Evolutionary conservation across 1,140 invertebrate genomes (phyloP), one percentile per base, ranked within the genome.

Genomic region (Phthorimaea operculella): DNA sequence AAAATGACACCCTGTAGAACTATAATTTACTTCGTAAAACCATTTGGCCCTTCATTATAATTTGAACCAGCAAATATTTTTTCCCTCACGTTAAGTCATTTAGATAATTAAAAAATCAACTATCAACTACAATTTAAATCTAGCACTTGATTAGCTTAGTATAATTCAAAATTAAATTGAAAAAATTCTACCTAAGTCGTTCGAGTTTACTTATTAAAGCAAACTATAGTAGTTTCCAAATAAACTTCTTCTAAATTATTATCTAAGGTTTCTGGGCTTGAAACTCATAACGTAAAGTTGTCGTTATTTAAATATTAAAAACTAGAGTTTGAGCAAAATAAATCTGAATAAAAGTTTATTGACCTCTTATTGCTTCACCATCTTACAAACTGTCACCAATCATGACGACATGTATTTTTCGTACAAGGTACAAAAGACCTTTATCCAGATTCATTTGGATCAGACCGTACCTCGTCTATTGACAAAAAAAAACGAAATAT

Each of bases 181-280:
- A 66, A 66, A 28, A 77, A 70, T 63, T 74, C 65, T 76, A 74
- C 69, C 71, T 78, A 76, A 75, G 68, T 72, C 73, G 73, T 73
- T 59, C 58, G 72, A 67, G 64, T 73, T 76, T 75, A 78, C 60
- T 76, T 72, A 68, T 67, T 74, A 33, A 83, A 71, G 70, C 68
- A 63, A 73, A 60, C 64, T 77, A 76, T 75, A 51, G 78, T 82
- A 83, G 80, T 76, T 80, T 79, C 76, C 74, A 72, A 76, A 73
- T 80, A 79, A 81, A 80, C 62, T 74, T 79, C 75, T 79, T 79
- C 77, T 81, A 80, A 83, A 81, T 76, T 47, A 78, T 70, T 81
- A 75, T 61, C 70, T 81, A 83, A 80, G 77, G 68, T 70, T 74
- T 65, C 66, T 53, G 55, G 68, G 68, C 63, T 61, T 68, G 63